Percentiles rank a stretch among this genome's conserved stretches.
phyloP scores from a whole-genome alignment of 2,888 invertebrate genomes.

The Apotomis turbidana region DNA sequence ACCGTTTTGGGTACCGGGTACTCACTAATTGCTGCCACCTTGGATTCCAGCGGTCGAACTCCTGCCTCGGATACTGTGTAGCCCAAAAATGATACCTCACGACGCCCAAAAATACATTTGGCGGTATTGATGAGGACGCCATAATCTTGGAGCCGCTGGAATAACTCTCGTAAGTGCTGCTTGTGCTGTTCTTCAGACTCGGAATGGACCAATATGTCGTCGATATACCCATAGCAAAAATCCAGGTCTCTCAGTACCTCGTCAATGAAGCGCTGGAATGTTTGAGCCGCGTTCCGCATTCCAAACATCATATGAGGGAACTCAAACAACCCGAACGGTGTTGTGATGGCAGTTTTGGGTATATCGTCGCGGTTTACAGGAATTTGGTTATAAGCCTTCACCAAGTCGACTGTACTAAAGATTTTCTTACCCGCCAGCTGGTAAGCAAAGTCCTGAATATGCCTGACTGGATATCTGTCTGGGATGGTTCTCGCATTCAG shows the following conservation, averaged over 20 bases:
- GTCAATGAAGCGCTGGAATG: conserved; percentile 39
- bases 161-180: conserved; percentile 23
- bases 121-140: conserved; percentile 7
- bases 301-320: conserved; percentile 49
- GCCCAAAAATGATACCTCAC: conserved; percentile 46
- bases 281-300: conserved; percentile 56
- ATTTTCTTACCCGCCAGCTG: conserved; percentile 29
- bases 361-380: conserved; percentile 54
- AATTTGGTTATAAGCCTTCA: conserved; percentile 58
- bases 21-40: conserved; percentile 47
- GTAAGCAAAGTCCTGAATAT: conserved; percentile 37
- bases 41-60: conserved; percentile 50
- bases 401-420: conserved; percentile 37
- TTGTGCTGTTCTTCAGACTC: conserved; percentile 35
- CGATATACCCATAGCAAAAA: conserved; percentile 52
- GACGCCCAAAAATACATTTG: conserved; percentile 5
- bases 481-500: conserved; percentile 36
- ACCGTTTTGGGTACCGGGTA: conserved; percentile 43
- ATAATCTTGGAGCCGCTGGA: conserved; percentile 3
- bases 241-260: conserved; percentile 42
- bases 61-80: conserved; percentile 46
- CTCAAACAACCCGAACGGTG: conserved; percentile 14
- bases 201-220: conserved; percentile 52
- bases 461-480: conserved; percentile 33
- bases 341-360: conserved; percentile 52